phyloP scores from a whole-genome alignment of 2,797 vertebrate genomes.

The Falco peregrinus region DNA sequence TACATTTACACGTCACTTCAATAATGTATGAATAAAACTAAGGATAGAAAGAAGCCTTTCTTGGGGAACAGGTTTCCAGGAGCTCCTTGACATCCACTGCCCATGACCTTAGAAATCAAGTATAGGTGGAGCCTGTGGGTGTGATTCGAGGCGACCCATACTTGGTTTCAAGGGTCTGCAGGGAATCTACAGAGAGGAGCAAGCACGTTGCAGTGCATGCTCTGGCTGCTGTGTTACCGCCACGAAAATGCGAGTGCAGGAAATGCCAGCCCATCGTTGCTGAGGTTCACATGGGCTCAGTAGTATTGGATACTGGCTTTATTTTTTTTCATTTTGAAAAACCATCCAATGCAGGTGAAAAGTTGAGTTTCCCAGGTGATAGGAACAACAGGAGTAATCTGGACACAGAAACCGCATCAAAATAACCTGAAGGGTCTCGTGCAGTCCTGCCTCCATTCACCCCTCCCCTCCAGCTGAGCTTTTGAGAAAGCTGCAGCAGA shows the following conservation, averaged over 20 bases:
- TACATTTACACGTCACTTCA: neutral
- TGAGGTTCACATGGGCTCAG: accelerated
- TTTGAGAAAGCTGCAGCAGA: neutral
- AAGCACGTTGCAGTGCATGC: neutral
- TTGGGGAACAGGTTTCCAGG: accelerated
- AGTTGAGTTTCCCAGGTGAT: neutral
- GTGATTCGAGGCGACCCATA: conserved; percentile 46
- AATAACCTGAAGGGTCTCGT: accelerated
- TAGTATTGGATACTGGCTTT: accelerated
- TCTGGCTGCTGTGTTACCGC: neutral
- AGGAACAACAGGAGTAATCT: accelerated
- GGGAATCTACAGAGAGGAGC: neutral
- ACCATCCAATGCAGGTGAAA: neutral
- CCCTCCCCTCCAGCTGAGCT: neutral
- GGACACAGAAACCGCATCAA: neutral
- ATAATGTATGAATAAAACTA: accelerated
- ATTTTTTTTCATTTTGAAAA: neutral
- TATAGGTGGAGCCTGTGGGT: conserved; percentile 62
- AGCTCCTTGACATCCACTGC: accelerated
- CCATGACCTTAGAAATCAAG: conserved; percentile 65
- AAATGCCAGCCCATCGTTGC: accelerated
- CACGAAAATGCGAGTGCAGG: neutral
- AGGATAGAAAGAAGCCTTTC: neutral
- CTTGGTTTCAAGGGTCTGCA: conserved; percentile 73
- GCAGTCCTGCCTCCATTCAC: too few species aligned